A percentile compares a stretch with the other conserved stretches of the same genome.
phyloP scores from a whole-genome alignment of 2,113 vertebrate species.

The Passer montanus region DNA sequence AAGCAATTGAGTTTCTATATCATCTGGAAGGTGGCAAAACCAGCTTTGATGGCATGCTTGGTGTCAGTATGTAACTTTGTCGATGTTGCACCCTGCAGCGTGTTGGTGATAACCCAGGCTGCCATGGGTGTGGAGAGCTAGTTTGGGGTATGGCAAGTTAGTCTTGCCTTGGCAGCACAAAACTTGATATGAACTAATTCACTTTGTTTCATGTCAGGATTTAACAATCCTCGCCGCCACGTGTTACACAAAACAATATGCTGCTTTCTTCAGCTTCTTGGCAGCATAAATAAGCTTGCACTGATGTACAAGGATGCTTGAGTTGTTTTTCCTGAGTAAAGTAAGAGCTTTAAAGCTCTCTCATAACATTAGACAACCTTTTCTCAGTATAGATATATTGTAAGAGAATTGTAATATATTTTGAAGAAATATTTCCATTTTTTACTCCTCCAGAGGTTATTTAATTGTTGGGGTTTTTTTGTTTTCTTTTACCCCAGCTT shows the following conservation, averaged over 20 bases:
- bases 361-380: neutral
- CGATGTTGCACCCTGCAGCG: neutral
- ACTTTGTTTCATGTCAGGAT: slow-evolving; percentile 40
- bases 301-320: neutral
- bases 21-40: neutral
- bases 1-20: neutral
- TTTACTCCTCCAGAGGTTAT: neutral
- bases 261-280: slow-evolving; percentile 40
- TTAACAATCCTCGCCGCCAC: slow-evolving; percentile 19
- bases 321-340: neutral
- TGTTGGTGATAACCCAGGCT: neutral
- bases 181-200: slow-evolving; percentile 4
- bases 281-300: slow-evolving; percentile 17
- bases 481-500: neutral
- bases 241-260: slow-evolving; percentile 42
- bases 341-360: neutral
- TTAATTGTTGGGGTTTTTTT: neutral
- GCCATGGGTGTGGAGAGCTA: neutral
- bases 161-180: slow-evolving; percentile 22
- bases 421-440: neutral
- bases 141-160: neutral
- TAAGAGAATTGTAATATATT: neutral
- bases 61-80: neutral
- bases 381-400: neutral
- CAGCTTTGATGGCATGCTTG: neutral